Percentiles rank a stretch among this genome's conserved stretches.
phyloP scores from a whole-genome alignment of 1,140 invertebrate species.

The Diorhabda sublineata region DNA sequence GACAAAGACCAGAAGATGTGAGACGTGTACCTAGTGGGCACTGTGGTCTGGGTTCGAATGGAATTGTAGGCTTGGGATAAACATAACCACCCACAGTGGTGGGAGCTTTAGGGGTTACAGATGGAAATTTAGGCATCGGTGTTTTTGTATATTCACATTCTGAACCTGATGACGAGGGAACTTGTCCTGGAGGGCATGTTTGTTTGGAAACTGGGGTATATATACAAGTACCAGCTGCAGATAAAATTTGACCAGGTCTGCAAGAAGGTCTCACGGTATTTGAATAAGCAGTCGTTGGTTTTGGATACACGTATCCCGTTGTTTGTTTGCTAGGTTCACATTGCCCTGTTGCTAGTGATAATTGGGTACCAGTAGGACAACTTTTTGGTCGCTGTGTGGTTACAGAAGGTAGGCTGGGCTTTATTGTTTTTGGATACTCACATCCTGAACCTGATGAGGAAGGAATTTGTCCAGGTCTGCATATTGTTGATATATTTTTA shows the following conservation, averaged over 20 bases:
- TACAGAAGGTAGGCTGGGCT: not conserved
- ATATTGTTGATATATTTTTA: no score
- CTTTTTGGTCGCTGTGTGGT: not conserved
- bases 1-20: slow-evolving; percentile 18
- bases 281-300: not conserved
- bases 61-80: slow-evolving; percentile 16
- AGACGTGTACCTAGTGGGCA: slow-evolving; percentile 18
- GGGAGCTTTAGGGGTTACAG: not conserved
- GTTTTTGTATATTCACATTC: slow-evolving; percentile 22
- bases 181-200: slow-evolving; percentile 21
- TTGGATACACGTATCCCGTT: not conserved
- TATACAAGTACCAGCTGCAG: slow-evolving; percentile 1
- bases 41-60: slow-evolving; percentile 10
- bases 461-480: not conserved
- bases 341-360: not conserved
- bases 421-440: slow-evolving; percentile 4
- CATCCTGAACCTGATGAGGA: slow-evolving; percentile 6
- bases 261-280: not conserved
- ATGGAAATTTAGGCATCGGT: slow-evolving; percentile 3
- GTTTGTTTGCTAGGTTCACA: not conserved
- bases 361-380: not conserved
- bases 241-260: not conserved
- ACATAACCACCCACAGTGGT: not conserved
- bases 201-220: slow-evolving; percentile 10
- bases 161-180: slow-evolving; percentile 12